Evolutionary conservation across 2,888 invertebrate species (phyloP).

Genomic region (Apomyelois bistriatella): DNA sequence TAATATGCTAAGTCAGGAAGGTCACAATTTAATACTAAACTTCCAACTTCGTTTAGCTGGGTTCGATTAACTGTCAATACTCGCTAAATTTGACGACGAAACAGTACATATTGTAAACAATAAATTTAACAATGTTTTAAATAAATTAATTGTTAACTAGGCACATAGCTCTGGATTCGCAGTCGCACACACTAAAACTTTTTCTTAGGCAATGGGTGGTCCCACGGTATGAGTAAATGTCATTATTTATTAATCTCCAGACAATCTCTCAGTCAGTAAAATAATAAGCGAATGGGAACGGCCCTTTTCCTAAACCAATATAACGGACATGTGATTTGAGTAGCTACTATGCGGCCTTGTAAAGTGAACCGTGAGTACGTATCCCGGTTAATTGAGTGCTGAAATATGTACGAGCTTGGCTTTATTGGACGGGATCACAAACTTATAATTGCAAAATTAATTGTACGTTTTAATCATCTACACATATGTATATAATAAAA

Average conservation of each 20-base stretch:
- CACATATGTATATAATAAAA: background rate
- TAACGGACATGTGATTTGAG: background rate
- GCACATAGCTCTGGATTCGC: too few species aligned
- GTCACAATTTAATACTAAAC: background rate
- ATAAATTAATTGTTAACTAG: too few species aligned
- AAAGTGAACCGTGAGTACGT: background rate
- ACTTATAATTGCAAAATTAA: constrained; percentile 1
- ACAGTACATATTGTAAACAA: too few species aligned
- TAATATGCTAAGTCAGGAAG: background rate
- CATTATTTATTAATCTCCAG: too few species aligned
- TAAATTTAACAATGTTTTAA: too few species aligned
- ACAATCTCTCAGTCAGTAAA: too few species aligned
- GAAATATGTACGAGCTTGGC: constrained; percentile 4
- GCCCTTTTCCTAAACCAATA: background rate
- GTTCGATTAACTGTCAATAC: background rate
- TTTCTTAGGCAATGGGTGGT: too few species aligned
- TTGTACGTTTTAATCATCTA: background rate
- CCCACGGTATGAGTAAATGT: too few species aligned
- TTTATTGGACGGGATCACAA: background rate
- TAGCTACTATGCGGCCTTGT: background rate
- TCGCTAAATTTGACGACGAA: background rate
- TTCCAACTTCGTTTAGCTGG: background rate
- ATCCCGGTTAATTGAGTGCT: constrained; percentile 2
- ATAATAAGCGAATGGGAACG: background rate
- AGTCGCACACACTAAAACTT: too few species aligned